Evolutionary conservation across 2,113 vertebrate genomes (phyloP), one percentile per base, ranked within the genome.

Genomic region (Emydura subglobosa): DNA sequence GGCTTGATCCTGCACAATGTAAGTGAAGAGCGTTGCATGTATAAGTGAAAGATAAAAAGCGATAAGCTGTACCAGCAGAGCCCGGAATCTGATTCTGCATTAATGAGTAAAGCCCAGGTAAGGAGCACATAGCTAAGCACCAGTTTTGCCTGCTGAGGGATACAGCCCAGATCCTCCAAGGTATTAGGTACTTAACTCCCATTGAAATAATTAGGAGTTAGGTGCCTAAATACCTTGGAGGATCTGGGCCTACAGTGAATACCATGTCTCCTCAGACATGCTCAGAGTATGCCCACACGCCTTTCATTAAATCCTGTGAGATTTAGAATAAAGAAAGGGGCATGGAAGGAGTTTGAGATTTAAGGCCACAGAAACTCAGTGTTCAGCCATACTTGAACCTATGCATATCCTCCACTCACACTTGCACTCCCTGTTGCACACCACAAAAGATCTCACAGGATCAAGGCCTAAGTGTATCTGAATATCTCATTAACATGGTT

Each of bases 401-500:
- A 59, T 87, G 84, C 34, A 55, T 78, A 74, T 44, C 16, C 47
- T 94, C 93, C 78, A 22, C 57, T 95, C 51, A 91, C 79, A 78
- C n/a, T 79, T 91, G 94, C 80, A 79, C 78, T 14, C 88, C 76
- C 88, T 79, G 76, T n/a, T 59, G 86, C 87, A 96, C 83, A 83
- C 85, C 89, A 82, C 81, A 82, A 65, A 92, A 83, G 79, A 94
- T 50, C 87, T 91, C 78, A 85, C 82, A 87, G n/a, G 9, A 82
- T 93, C 95, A 94, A 94, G 89, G 89, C 83, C 87, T 85, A 87
- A 27, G 24, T 51, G 53, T 86, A 44, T 72, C 88, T 91, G 94
- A 90, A 91, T 54, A 90, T 94, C 84, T 84, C 90, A 82, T 7
- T 93, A 91, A 93, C 83, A 84, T 74, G 93, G 53, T 96, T 24